Percentiles rank a stretch among this genome's conserved stretches.
phyloP scores from a whole-genome alignment of 2,113 vertebrate species.

The Phyllostomus discolor region DNA sequence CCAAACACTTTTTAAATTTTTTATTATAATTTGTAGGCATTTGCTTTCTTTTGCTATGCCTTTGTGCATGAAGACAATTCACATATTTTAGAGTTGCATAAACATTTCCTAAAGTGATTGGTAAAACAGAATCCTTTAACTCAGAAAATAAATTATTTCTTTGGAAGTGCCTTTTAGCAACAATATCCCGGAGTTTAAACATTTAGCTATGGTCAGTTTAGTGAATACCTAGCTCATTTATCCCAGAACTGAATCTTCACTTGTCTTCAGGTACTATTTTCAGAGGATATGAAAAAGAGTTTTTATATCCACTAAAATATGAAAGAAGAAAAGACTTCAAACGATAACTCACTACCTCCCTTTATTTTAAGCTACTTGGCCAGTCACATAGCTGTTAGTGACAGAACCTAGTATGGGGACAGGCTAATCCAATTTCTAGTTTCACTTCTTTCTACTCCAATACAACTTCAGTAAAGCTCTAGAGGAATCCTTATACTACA shows the following conservation, averaged over 20 bases:
- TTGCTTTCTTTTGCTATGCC: neutral
- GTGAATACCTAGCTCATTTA: neutral
- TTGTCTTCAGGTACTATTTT: neutral
- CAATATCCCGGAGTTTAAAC: neutral
- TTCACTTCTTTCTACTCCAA: neutral
- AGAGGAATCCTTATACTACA: neutral
- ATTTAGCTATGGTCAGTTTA: neutral
- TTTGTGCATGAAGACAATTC: neutral
- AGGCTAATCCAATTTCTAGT: neutral
- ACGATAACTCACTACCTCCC: neutral
- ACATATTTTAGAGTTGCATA: neutral
- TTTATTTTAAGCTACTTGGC: neutral
- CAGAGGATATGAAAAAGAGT: neutral
- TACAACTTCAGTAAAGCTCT: neutral
- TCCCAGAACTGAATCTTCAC: neutral
- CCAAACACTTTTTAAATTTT: neutral
- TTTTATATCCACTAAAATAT: neutral
- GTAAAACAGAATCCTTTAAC: neutral
- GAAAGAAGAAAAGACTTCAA: neutral
- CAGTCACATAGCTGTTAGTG: neutral
- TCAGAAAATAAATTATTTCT: neutral
- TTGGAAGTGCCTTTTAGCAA: neutral
- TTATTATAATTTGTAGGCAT: neutral
- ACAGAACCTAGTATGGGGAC: neutral
- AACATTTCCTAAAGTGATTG: constrained; percentile 13